Conservation (phyloP, 2,113 vertebrate species). For the Glaucidium brasilianum region DNA sequence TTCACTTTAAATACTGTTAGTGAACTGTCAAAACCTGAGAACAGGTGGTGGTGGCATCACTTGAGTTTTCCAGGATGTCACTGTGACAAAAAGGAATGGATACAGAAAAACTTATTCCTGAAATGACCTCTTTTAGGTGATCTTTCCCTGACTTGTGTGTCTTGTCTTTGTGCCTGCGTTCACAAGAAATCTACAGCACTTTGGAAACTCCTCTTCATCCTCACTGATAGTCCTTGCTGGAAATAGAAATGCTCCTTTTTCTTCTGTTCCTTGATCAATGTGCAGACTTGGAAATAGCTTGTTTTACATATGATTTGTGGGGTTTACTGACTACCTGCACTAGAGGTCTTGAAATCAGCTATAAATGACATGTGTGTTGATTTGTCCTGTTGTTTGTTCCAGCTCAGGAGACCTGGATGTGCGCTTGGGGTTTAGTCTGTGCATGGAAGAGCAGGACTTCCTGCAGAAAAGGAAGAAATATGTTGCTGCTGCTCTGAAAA, state of each 20-base stretch:
- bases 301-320: neutral
- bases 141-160: neutral
- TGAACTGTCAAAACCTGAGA: neutral
- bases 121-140: neutral
- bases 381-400: neutral
- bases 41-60: neutral
- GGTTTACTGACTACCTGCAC: neutral
- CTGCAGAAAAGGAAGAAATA: conserved; percentile 77
- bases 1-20: neutral
- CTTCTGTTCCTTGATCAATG: neutral
- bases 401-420: conserved; percentile 74
- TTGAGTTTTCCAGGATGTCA: neutral
- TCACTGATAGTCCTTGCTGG: neutral
- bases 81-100: neutral
- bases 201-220: neutral
- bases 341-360: neutral
- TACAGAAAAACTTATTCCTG: neutral
- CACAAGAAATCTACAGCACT: neutral
- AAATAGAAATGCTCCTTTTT: neutral
- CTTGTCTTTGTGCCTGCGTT: neutral
- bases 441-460: conserved; percentile 75
- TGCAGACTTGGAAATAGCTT: neutral
- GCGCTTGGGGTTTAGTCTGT: conserved; percentile 79
- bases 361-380: neutral
- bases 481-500: conserved; percentile 74